phyloP scores from a whole-genome alignment of 2,888 invertebrate genomes.

The Limulus polyphemus region DNA sequence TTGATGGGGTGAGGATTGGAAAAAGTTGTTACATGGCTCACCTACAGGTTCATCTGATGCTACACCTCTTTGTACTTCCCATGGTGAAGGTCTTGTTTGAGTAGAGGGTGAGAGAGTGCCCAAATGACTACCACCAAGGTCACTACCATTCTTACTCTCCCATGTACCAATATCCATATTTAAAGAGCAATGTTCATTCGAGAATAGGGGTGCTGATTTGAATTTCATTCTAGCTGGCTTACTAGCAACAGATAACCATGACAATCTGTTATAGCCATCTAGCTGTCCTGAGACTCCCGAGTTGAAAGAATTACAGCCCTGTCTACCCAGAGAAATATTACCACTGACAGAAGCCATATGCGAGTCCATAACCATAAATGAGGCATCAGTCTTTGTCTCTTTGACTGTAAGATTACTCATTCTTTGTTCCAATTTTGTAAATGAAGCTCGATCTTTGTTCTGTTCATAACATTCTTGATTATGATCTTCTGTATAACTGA shows the following conservation, averaged over 20 bases:
- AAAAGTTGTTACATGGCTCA: slow-evolving; percentile 19
- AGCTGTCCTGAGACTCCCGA: slow-evolving; percentile 20
- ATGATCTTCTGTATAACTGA: slow-evolving; percentile 78
- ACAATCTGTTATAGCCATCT: slow-evolving; percentile 50
- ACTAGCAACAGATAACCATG: slow-evolving; percentile 93
- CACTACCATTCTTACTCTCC: slow-evolving; percentile 49
- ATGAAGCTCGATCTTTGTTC: slow-evolving; percentile 32
- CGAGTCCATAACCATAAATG: slow-evolving; percentile 20
- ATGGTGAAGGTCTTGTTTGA: slow-evolving; percentile 28
- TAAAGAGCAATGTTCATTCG: slow-evolving; percentile 54
- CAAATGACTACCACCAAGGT: slow-evolving; percentile 11
- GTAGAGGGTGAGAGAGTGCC: slow-evolving; percentile 31
- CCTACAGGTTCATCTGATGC: slow-evolving; percentile 26
- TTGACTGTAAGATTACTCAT: slow-evolving; percentile 54
- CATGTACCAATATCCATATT: slow-evolving; percentile 90
- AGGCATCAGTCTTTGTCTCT: slow-evolving; percentile 29
- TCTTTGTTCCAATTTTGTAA: slow-evolving; percentile 67
- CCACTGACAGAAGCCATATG: slow-evolving; percentile 19
- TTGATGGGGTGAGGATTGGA: slow-evolving; percentile 20
- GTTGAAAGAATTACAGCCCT: slow-evolving; percentile 1
- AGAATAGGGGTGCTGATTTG: slow-evolving; percentile 78
- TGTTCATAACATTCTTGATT: slow-evolving; percentile 34
- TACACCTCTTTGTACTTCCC: slow-evolving; percentile 31
- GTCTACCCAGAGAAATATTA: slow-evolving; percentile 14
- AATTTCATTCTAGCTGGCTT: slow-evolving; percentile 58